A percentile compares a stretch with the other conserved stretches of the same genome.
phyloP scores from a whole-genome alignment of 1,140 invertebrate species.

The Brachionus plicatilis region DNA sequence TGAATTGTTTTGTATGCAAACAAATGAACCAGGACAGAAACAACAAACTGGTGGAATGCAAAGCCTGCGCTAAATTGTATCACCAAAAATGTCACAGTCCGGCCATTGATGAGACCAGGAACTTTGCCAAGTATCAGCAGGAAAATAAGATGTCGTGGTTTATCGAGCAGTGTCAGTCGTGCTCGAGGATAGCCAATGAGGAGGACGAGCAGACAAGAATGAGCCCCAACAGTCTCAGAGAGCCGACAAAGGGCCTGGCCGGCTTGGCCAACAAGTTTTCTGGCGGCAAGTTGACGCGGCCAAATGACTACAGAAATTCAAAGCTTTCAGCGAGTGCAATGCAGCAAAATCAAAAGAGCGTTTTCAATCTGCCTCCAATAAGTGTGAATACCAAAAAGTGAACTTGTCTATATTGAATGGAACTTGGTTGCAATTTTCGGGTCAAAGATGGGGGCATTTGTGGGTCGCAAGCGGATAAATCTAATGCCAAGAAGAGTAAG shows the following conservation, averaged over 20 bases:
- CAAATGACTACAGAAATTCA: not conserved
- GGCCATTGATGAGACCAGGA: not conserved
- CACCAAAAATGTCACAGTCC: slow-evolving; percentile 6
- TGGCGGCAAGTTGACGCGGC: not conserved
- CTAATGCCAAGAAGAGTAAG: too few relatives aligned
- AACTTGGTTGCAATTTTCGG: not conserved
- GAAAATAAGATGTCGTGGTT: not conserved
- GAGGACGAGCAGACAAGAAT: not conserved
- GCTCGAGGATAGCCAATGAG: not conserved
- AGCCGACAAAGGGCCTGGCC: not conserved
- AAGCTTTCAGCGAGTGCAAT: not conserved
- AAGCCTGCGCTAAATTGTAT: not conserved
- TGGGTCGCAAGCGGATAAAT: not conserved
- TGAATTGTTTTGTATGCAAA: slow-evolving; percentile 8
- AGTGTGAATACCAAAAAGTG: not conserved
- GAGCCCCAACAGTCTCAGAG: not conserved
- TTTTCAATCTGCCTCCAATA: not conserved
- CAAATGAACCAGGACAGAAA: not conserved
- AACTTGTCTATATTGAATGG: not conserved
- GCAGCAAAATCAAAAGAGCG: not conserved
- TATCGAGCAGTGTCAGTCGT: not conserved
- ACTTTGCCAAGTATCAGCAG: not conserved
- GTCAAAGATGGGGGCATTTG: not conserved
- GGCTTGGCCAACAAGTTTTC: not conserved
- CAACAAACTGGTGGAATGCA: slow-evolving; percentile 8